Evolutionary conservation across 2,113 vertebrate genomes (phyloP).

Genomic region (Haliaeetus leucogaster): DNA sequence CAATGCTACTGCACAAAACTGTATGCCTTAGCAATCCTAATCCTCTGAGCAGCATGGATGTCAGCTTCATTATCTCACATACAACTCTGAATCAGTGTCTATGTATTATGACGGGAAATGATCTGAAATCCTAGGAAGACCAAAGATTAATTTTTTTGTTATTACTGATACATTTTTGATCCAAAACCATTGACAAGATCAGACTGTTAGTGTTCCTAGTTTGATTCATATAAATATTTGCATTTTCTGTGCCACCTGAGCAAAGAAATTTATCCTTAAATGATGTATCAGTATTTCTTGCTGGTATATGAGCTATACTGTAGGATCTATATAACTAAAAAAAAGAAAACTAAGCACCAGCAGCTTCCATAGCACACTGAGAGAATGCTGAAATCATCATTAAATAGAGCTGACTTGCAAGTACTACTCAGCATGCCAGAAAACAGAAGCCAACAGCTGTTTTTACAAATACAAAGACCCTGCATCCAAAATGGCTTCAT

Average conservation of each 20-base stretch:
- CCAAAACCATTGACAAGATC: not conserved
- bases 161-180: not conserved
- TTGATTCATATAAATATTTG: not conserved
- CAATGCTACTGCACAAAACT: not conserved
- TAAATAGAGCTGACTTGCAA: constrained; percentile 19
- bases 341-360: not conserved
- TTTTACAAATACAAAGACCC: not conserved
- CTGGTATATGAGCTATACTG: not conserved
- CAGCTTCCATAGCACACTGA: not conserved
- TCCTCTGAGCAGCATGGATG: not conserved
- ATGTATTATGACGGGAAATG: not conserved
- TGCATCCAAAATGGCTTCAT: not conserved
- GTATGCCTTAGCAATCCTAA: not conserved
- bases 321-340: not conserved
- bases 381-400: not conserved
- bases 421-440: not conserved
- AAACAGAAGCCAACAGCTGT: not conserved
- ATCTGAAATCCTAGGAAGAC: not conserved
- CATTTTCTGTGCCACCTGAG: not conserved
- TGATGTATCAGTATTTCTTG: not conserved
- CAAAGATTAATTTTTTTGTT: not conserved
- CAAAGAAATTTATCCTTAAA: not conserved
- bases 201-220: not conserved
- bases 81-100: not conserved
- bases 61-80: not conserved